Evolutionary conservation across 2,113 vertebrate genomes (phyloP).

Genomic region (Pygathrix nemaeus): DNA sequence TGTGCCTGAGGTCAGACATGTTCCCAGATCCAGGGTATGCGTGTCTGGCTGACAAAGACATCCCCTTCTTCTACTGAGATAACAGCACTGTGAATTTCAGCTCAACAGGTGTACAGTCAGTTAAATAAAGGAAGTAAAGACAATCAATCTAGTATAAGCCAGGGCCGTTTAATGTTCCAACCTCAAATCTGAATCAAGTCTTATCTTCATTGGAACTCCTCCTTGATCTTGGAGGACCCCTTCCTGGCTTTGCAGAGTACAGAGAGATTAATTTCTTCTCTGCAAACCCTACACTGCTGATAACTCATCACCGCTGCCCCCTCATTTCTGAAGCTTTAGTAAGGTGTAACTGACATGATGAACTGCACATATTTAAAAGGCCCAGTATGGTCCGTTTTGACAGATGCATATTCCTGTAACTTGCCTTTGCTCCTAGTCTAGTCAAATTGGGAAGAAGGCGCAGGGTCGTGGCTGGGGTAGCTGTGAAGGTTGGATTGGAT

Average conservation of each 20-base stretch:
- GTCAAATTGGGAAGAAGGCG: not conserved
- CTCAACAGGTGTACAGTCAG: not conserved
- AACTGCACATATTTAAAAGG: not conserved
- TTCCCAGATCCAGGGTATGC: not conserved
- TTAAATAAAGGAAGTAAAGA: not conserved
- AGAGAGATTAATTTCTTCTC: not conserved
- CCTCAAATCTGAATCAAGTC: not conserved
- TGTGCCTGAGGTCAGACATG: not conserved
- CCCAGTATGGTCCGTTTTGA: not conserved
- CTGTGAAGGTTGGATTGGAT: not conserved
- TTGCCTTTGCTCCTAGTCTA: not conserved
- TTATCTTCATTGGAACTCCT: not conserved
- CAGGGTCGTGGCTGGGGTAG: not conserved
- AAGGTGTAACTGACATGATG: not conserved
- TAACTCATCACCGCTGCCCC: not conserved
- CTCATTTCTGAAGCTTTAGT: not conserved
- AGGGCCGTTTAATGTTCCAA: not conserved
- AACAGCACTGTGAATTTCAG: not conserved
- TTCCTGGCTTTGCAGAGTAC: not conserved
- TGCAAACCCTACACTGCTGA: not conserved
- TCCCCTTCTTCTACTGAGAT: not conserved
- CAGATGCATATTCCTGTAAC: no score
- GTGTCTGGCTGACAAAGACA: not conserved
- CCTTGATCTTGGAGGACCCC: not conserved
- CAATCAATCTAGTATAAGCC: not conserved